Base-by-base conservation (phyloP, 2,888 invertebrate species). In the Oxyteleia sp. region DNA sequence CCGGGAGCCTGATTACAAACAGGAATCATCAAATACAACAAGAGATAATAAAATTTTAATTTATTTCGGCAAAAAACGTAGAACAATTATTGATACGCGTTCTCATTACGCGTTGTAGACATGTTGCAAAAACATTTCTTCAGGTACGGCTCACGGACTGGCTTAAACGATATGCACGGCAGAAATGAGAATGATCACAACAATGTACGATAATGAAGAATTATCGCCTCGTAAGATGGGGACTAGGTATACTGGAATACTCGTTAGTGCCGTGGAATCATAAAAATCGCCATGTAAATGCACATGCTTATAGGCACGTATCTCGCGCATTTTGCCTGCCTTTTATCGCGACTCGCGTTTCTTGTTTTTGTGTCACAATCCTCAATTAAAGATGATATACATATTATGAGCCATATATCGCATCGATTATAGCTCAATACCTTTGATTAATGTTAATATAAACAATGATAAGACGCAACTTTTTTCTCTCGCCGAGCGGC, bases 201-300 rank as follows among this genome's bases (percentile, higher is more conserved):
- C 92, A 93, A 93, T 93, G 91, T 93, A 90, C 92, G 91, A 92
- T 93, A 93, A 93, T 93, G 93, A 93, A 93, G 93, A 93, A 93
- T 93, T 93, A 93, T 93, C 92, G 89, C 90, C 91, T 89, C 90
- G 84, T 85, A 85, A 85, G 85, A 82, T 66, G 68, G 55, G 20
- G 59, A 61, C 78, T 79, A 80, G 83, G 84, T 75, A 76, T 64
- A 78, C 74, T 26, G 75, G 82, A 71, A 86, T 86, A 90, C 92
- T 92, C 92, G 93, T 93, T 93, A 92, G 90, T 89, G 88, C 80
- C 85, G 87, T 87, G 81, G 38, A 89, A 88, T 91, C 92, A 89
- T 92, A 92, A 93, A 92, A 93, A 92, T 92, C 92, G 89, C 87
- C 84, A 83, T 79, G 69, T 71, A 68, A 75, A 81, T 71, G 69